Conservation (phyloP, 1,140 invertebrate species). For the Zaprionus inermis region DNA sequence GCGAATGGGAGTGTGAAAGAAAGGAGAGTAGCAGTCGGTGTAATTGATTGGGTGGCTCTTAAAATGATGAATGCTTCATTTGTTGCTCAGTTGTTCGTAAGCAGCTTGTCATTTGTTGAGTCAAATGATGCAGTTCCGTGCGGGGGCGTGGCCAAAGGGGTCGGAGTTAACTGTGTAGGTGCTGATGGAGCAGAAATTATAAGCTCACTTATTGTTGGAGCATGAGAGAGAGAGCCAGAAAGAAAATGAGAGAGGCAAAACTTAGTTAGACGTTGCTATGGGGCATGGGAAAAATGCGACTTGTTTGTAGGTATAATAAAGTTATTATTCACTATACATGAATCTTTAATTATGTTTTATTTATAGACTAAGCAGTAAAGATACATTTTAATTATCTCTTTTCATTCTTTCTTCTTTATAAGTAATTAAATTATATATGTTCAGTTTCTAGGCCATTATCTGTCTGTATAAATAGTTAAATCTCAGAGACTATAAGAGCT, state of each 20-base stretch:
- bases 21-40: slow-evolving; percentile 29
- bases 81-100: slow-evolving; percentile 66
- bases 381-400: no score
- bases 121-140: slow-evolving; percentile 50
- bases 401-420: no score
- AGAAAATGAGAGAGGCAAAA: background rate
- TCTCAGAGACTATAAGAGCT: no score
- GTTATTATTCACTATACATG: background rate
- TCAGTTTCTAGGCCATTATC: no score
- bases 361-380: no score
- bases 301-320: background rate
- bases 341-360: no score
- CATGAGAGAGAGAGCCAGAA: background rate
- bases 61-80: slow-evolving; percentile 76
- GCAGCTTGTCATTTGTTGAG: slow-evolving; percentile 49
- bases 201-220: slow-evolving; percentile 21
- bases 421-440: no score
- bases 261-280: background rate
- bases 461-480: no score
- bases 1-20: background rate
- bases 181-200: slow-evolving; percentile 46
- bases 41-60: slow-evolving; percentile 68
- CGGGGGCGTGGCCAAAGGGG: background rate
- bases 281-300: background rate
- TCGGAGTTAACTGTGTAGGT: slow-evolving; percentile 22